Conservation (phyloP, 2,113 vertebrate species). For the Sigmodon hispidus region DNA sequence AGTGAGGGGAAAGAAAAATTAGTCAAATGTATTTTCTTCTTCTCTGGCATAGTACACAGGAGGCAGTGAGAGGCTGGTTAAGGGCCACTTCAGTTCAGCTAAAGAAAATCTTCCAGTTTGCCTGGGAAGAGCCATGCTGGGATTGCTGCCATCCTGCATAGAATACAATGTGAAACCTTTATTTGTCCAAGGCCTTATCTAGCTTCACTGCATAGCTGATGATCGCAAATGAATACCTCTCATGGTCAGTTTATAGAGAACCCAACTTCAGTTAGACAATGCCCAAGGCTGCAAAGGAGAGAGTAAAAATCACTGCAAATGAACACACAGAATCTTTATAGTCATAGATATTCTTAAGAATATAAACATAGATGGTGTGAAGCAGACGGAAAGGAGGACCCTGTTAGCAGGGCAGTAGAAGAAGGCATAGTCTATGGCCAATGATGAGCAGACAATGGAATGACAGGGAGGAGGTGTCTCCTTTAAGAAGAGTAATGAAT, state of each 20-base stretch:
- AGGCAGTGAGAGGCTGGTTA: no score
- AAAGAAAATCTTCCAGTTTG: background rate
- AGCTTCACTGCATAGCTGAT: background rate
- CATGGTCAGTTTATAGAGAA: background rate
- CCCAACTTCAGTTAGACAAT: background rate
- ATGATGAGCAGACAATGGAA: background rate
- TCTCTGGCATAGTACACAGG: background rate
- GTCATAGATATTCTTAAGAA: background rate
- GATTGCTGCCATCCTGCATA: background rate
- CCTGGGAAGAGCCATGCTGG: background rate
- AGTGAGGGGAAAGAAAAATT: background rate
- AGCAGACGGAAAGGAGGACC: rapidly evolving
- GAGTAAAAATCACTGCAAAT: background rate
- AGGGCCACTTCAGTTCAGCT: background rate
- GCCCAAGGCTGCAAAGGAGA: background rate
- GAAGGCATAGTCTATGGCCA: no score
- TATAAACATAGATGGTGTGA: background rate
- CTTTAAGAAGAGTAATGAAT: background rate
- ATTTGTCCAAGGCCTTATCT: background rate
- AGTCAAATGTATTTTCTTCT: background rate
- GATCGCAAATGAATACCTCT: background rate
- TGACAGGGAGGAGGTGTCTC: background rate
- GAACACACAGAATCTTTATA: background rate
- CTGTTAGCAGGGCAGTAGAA: background rate
- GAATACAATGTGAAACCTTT: background rate